Base-by-base conservation (phyloP, 2,113 vertebrate genomes). In the Podarcis muralis region DNA sequence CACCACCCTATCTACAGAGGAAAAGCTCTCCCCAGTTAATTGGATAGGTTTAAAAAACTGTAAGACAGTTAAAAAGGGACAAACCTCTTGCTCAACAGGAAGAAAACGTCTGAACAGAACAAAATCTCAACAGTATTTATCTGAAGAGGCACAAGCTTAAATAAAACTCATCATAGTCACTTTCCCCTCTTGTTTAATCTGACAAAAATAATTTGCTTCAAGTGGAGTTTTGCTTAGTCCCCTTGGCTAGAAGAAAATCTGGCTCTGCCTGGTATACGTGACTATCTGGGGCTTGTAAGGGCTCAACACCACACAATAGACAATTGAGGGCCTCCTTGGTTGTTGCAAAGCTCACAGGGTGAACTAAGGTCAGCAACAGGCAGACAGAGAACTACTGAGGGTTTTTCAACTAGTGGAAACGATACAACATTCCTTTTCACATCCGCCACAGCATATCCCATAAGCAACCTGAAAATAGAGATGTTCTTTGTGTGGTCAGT, bases 251-350 rank as follows among this genome's bases (percentile, higher is more conserved):
- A 89, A 72, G 71, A 94, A 92, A 95, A 83, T 92, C 88, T 75
- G 76, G 82, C 20, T 0, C 69, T 78, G 66, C 82, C 75, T 0
- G 62, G 93, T 62, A 92, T 94, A 91, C 91, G 87, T 95, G 95
- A 93, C 92, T 77, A 16, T 86, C 88, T 32, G 1, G 77, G 0
- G 0, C 37, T 71, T 1, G 7, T 48, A 16, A 84, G 82, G 87
- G 77, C 91, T 90, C 91, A 37, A 88, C 81, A 81, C 76, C 7
- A 81, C 85, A 95, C 94, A 95, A 95, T 94, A 48, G 84, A 3
- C 35, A 1, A 94, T 92, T 94, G 95, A 94, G 57, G 92, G 32
- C 84, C 77, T 0, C 74, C 90, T 91, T 81, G 12, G 85, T 35
- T 27, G 3, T 65, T 1, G 81, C 27, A 4, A 2, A 0, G 48